Conservation (phyloP, 2,888 invertebrate species). For the Allygus modestus region DNA sequence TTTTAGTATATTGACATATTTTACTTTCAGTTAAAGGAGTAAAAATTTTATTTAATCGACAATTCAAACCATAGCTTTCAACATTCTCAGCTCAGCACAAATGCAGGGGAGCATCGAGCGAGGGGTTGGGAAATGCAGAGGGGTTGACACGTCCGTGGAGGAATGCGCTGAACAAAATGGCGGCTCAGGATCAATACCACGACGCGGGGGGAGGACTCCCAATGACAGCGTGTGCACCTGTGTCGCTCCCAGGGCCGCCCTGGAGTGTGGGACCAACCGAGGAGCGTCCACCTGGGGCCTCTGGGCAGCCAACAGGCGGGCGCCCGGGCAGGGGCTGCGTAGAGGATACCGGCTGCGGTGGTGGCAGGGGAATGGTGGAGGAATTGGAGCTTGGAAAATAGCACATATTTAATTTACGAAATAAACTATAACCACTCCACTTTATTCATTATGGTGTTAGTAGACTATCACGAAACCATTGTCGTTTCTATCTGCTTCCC, state of each 20-base stretch:
- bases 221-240: constrained; percentile 27
- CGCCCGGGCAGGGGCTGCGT: not conserved
- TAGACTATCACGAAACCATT: too few relatives aligned
- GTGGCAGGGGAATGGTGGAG: not conserved
- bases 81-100: too few relatives aligned
- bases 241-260: constrained; percentile 28
- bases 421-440: too few relatives aligned
- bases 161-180: constrained; percentile 50
- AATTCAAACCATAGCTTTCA: too few relatives aligned
- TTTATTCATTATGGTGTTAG: too few relatives aligned
- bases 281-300: constrained; percentile 4
- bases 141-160: not conserved
- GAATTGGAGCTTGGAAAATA: too few relatives aligned
- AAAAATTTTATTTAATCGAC: too few relatives aligned
- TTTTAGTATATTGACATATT: too few relatives aligned
- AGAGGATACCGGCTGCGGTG: not conserved
- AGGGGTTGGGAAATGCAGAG: not conserved
- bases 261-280: not conserved
- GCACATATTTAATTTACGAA: too few relatives aligned
- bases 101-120: not conserved
- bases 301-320: not conserved
- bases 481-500: too few relatives aligned
- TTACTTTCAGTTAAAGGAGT: too few relatives aligned
- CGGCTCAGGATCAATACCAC: constrained; percentile 30
- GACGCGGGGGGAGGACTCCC: not conserved